phyloP scores from a whole-genome alignment of 2,888 invertebrate genomes.

The Stegophylla sp. region DNA sequence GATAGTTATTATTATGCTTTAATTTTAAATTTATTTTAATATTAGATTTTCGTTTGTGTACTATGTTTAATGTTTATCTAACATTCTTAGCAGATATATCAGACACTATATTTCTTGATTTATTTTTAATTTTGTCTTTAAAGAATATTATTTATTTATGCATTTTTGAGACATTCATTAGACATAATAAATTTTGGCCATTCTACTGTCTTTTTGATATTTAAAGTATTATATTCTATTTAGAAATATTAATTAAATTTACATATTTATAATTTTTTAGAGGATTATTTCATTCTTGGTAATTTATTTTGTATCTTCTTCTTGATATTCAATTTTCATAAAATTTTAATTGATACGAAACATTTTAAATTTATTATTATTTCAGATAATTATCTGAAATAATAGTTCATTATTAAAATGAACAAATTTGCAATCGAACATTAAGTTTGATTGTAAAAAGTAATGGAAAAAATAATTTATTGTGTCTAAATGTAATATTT shows the following conservation, averaged over 20 bases:
- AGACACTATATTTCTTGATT: too few species aligned
- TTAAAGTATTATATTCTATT: background rate
- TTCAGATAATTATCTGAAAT: too few species aligned
- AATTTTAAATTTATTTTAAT: background rate
- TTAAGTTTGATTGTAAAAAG: background rate
- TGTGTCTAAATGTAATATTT: slow-evolving; percentile 28
- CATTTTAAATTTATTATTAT: background rate
- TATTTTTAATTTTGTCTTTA: background rate
- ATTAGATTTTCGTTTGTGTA: background rate
- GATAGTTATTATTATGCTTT: background rate
- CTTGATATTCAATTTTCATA: background rate
- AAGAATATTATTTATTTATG: background rate
- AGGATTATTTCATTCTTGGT: background rate
- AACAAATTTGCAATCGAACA: too few species aligned
- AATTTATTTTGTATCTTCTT: background rate
- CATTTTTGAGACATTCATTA: background rate
- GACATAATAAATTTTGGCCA: slow-evolving; percentile 4
- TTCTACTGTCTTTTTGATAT: background rate
- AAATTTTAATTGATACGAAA: background rate
- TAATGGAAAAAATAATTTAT: background rate
- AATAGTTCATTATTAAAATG: too few species aligned
- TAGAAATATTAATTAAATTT: background rate
- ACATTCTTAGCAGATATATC: background rate
- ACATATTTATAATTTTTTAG: background rate
- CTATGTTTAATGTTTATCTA: background rate